These are phyloP conservation scores for Drosophila stalkeri DNA, from an alignment of 2,888 invertebrate species.

Conservation along the genomic window DNA sequence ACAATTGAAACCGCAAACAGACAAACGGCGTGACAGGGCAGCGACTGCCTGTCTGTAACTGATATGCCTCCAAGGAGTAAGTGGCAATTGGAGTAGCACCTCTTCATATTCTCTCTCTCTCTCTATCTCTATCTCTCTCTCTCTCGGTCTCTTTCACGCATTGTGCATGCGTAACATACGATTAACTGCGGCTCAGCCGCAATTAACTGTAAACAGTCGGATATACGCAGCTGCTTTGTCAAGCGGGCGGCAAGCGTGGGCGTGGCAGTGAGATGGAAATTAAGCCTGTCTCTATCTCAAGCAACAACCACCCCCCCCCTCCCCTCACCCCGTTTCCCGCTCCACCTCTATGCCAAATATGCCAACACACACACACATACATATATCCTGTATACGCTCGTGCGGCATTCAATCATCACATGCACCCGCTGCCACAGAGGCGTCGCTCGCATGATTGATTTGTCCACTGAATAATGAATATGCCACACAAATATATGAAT, in stretches of 20 bases:
- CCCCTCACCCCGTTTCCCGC: not conserved
- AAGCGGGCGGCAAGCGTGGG: slow-evolving; percentile 9
- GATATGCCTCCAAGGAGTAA: slow-evolving; percentile 47
- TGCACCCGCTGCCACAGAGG: slow-evolving; percentile 25
- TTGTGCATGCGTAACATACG: slow-evolving; percentile 64
- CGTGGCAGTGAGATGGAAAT: slow-evolving; percentile 30
- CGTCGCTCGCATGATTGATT: slow-evolving; percentile 41
- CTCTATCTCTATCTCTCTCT: not conserved
- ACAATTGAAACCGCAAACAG: slow-evolving; percentile 80
- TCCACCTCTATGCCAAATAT: not conserved
- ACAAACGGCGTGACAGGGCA: slow-evolving; percentile 68
- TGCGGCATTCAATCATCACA: slow-evolving; percentile 35
- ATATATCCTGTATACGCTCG: not conserved
- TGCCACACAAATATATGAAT: not conserved
- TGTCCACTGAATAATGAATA: slow-evolving; percentile 13
- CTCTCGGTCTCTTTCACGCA: not conserved
- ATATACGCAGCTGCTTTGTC: slow-evolving; percentile 54
- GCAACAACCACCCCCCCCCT: too few relatives aligned
- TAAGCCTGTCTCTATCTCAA: not conserved
- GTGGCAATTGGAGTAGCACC: slow-evolving; percentile 10
- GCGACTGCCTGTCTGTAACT: slow-evolving; percentile 37
- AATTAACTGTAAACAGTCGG: slow-evolving; percentile 75
- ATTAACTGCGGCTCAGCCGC: slow-evolving; percentile 74
- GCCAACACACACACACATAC: not conserved
- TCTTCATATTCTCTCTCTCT: not conserved